phyloP scores from a whole-genome alignment of 1,140 invertebrate species.

The Euura lappo region DNA sequence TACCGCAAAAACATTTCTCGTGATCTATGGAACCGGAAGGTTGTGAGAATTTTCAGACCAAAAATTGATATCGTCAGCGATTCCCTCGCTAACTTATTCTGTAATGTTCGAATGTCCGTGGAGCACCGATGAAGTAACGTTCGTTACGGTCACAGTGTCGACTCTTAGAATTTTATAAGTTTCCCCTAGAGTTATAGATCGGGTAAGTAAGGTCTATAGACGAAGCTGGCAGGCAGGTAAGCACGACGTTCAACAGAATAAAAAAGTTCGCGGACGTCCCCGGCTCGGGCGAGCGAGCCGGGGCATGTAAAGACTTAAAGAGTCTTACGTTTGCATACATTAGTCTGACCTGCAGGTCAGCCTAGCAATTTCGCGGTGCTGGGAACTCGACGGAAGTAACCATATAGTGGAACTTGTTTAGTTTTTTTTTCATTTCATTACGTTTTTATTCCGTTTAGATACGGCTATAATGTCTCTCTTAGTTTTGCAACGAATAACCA shows the following conservation, averaged over 20 bases:
- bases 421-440: too few species aligned
- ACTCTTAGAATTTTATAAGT: background rate
- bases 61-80: slow-evolving; percentile 4
- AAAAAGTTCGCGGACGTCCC: background rate
- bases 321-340: slow-evolving; percentile 7
- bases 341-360: slow-evolving; percentile 3
- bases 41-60: background rate
- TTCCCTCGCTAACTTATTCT: background rate
- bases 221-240: background rate
- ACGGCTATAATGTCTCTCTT: too few species aligned
- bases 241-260: background rate
- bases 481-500: too few species aligned
- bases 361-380: slow-evolving; percentile 3
- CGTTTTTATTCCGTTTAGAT: too few species aligned
- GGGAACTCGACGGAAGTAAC: slow-evolving; percentile 6
- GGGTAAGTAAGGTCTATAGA: background rate
- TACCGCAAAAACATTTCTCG: background rate
- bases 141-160: background rate
- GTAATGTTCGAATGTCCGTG: background rate
- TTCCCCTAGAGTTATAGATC: background rate
- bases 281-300: background rate
- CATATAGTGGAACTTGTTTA: background rate
- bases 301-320: slow-evolving; percentile 7
- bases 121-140: background rate
- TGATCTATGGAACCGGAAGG: background rate